Evolutionary conservation across 2,113 vertebrate species (phyloP), one percentile per base, ranked within the genome.

Genomic region (Tachysurus fulvidraco): DNA sequence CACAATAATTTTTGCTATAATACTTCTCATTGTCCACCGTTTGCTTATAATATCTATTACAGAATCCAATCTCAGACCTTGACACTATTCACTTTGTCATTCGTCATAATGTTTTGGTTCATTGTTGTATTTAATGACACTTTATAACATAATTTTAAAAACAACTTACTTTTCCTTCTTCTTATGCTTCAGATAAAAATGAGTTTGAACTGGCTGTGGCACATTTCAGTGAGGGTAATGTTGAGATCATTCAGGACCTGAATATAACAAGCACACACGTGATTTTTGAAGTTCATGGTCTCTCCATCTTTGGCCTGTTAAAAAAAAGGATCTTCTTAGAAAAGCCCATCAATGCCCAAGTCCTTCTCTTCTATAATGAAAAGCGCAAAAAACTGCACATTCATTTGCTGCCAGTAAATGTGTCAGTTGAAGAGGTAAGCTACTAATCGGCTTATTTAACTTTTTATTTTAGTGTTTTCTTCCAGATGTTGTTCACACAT

Each of bases 141-240:
- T 69, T 12, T 9, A 17, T 8, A 19, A 1, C 5, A 14, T 1
- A 73, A 73, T 23, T 10, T 44, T 23, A 71, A 44, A 23, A 73
- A 46, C 11, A 73, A 73, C 36, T 21, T 21, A 0, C 0, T 52
- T 4, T n/a, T 77, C 1, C 5, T 77, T n/a, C 25, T 28, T 46
- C 11, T 3, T 83, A 9, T 62, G 23, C 84, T 90, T 1, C 74
- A 87, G 83, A 69, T 44, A 19, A 71, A 60, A 30, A 52, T 30
- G 44, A 17, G 8, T 62, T 30, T 2, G 13, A 13, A n/a, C 81
- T 91, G 89, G 36, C 82, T 44, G 85, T 91, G 82, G 88, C 87
- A 71, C 85, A 89, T 85, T 62, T 88, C 17, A 88, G 55, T 60
- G 76, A 71, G 10, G 81, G 55, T 46, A 88, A 83, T 77, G 4